Conservation (phyloP, 2,113 vertebrate genomes). For the Bothrops jararaca region DNA sequence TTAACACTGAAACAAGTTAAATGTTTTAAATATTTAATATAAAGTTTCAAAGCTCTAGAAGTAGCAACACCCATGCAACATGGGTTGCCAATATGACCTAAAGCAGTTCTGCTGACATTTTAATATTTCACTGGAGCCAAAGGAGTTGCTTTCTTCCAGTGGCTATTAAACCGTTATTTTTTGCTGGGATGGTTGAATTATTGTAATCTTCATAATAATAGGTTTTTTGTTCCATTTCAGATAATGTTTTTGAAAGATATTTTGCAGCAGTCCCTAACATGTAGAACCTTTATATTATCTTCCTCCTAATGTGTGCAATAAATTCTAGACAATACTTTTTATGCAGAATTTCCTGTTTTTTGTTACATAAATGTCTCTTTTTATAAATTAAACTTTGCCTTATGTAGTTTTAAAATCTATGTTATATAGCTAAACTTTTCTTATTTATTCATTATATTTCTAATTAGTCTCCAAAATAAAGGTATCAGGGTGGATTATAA, state of each 20-base stretch:
- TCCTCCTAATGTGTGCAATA: not conserved
- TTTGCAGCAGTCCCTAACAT: not conserved
- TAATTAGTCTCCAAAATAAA: not conserved
- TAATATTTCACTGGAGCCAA: not conserved
- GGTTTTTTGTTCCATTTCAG: not conserved
- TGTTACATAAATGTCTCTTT: not conserved
- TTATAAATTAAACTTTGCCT: not conserved
- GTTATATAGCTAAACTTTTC: not conserved
- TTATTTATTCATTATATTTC: not conserved
- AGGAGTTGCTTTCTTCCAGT: not conserved
- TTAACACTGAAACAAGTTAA: not conserved
- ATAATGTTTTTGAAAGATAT: not conserved
- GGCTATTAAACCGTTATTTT: not conserved
- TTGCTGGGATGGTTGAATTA: not conserved
- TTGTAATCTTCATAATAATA: not conserved
- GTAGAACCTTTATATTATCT: not conserved
- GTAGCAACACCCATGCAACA: not conserved
- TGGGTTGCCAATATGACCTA: not conserved
- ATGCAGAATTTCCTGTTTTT: not conserved
- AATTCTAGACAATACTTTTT: not conserved
- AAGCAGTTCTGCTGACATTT: not conserved
- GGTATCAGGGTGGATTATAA: not conserved
- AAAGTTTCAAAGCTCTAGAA: not conserved
- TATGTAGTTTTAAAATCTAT: not conserved
- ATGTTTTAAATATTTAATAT: not conserved